Base-by-base conservation (phyloP, 1,140 invertebrate genomes). In the Calephelis nemesis region DNA sequence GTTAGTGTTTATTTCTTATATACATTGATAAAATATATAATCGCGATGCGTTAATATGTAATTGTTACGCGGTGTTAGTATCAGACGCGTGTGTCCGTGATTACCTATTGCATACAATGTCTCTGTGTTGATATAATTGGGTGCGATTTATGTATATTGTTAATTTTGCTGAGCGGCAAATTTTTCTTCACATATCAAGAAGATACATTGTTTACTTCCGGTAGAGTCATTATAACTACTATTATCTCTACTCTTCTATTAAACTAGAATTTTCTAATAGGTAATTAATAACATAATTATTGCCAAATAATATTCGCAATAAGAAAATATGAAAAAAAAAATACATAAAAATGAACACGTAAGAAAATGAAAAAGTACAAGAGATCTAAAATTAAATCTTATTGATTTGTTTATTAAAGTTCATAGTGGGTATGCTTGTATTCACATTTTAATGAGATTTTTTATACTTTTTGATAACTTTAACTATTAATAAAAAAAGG, bases 1-100 rank as follows among this genome's bases (percentile, higher is more conserved):
- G 79, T 88, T 72, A 83, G 85, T 87, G 63, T 66, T 73, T 49
- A 47, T 50, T 64, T 66, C 68, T 71, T 47, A 40, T 48, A 63
- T 42, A 47, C 45, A 68, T 48, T 69, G 69, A 73, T 73, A 74
- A 71, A 62, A 72, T 70, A 76, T 62, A 54, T 48, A 5, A 54
- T 58, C 39, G 58, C 13, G 42, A 12, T 30, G 52, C 19, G 52
- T 58, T 39, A 12, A 58, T 39, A 39, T 58, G 10, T 58, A 30
- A 30, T 54, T 58, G 52, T 58, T 39, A 39, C 30, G 30, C 7
- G 12, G 9, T 30, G 10, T 58, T 5, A 58, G 6, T 58, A 58
- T 12, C 30, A 54, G 4, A 58, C 45, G 39, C 54, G 62, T 48
- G 65, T n/a, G 67, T 13, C 49, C 62, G 63, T 47, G 50, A 47